These are phyloP conservation scores for Dione vanillae DNA, from an alignment of 2,888 invertebrate genomes.

Conservation along the genomic window DNA sequence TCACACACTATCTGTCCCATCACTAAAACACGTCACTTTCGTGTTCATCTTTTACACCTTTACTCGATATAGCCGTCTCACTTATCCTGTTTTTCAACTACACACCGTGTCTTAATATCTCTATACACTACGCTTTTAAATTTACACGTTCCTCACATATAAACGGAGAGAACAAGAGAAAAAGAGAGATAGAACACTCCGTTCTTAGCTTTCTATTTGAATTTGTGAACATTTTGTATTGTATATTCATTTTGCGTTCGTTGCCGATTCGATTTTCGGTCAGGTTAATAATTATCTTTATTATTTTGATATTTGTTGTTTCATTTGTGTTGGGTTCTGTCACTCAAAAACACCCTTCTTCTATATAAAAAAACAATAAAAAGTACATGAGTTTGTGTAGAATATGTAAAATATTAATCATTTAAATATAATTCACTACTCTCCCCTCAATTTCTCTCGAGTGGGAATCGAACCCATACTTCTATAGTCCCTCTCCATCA, in stretches of 20 bases:
- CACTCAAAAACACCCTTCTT: too few species aligned
- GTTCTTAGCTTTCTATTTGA: background rate
- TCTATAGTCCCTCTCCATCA: background rate
- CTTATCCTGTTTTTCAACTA: constrained; percentile 49
- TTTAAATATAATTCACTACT: too few species aligned
- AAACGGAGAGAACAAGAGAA: background rate
- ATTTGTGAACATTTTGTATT: background rate
- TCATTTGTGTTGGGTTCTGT: too few species aligned
- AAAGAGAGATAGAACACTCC: constrained; percentile 33
- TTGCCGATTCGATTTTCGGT: too few species aligned
- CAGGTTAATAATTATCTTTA: too few species aligned
- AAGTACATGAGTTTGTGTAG: too few species aligned
- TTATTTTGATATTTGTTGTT: too few species aligned
- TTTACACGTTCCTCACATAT: background rate
- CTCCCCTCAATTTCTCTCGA: too few species aligned
- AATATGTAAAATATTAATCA: too few species aligned
- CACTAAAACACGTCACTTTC: constrained; percentile 77
- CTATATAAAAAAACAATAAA: too few species aligned
- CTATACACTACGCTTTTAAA: constrained; percentile 31
- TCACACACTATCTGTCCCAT: constrained; percentile 47
- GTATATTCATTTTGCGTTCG: too few species aligned
- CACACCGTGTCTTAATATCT: constrained; percentile 31
- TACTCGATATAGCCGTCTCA: constrained; percentile 57
- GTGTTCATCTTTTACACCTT: constrained; percentile 83
- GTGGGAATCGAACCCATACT: background rate